These are phyloP conservation scores for Isaurus tuberculatus DNA, from an alignment of 92 coral and sea anemone genomes.

Conservation along the genomic window DNA sequence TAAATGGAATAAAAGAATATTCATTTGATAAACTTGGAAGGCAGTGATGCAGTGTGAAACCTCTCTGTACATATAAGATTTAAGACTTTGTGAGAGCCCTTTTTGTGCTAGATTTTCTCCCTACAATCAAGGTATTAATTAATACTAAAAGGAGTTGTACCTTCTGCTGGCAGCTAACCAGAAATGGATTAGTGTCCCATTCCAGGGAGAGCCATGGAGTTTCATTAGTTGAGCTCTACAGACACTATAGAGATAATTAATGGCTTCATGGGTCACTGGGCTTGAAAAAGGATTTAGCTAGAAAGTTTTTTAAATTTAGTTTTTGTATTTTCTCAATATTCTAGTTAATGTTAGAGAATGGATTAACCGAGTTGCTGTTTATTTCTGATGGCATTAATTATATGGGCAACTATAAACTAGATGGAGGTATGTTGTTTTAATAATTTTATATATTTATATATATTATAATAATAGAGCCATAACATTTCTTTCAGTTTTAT, in stretches of 20 bases:
- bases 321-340: not conserved
- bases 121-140: too few relatives aligned
- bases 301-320: too few relatives aligned
- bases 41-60: too few relatives aligned
- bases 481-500: too few relatives aligned
- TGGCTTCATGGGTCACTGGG: not conserved
- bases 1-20: too few relatives aligned
- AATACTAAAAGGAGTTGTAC: too few relatives aligned
- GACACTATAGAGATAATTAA: not conserved
- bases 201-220: not conserved
- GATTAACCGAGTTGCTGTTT: slow-evolving; percentile 82
- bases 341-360: slow-evolving; percentile 72
- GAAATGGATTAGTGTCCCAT: not conserved
- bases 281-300: not conserved
- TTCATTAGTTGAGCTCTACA: not conserved
- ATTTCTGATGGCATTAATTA: slow-evolving; percentile 81
- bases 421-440: not conserved
- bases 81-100: too few relatives aligned
- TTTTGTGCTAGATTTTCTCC: too few relatives aligned
- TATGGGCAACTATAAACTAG: slow-evolving; percentile 45
- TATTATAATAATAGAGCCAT: not conserved
- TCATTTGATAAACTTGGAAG: too few relatives aligned
- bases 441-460: too few relatives aligned
- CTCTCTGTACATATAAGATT: too few relatives aligned
- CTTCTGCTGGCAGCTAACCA: not conserved